Evolutionary conservation across 1,140 invertebrate genomes (phyloP), one percentile per base, ranked within the genome.

Genomic region (Trichonephila clavata): DNA sequence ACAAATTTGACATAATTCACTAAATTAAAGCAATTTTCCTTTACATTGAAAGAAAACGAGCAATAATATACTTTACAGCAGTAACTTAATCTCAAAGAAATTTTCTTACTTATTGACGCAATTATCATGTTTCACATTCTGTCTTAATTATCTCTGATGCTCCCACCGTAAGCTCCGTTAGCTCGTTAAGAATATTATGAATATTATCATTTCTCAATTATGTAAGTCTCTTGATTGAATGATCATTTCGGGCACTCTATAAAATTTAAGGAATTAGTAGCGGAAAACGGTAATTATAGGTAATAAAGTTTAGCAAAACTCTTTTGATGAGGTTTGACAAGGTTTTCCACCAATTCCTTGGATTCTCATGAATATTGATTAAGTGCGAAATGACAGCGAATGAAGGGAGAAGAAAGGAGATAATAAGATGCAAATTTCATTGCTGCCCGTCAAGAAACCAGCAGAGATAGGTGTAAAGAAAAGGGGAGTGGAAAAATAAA

Each of bases 311-410:
- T 92, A 57, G 80, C 91, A 32, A 80, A 90, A 60, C 24, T 43
- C 27, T 43, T 43, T 86, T 86, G 89, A 91, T 77, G 50, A 90
- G 88, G 50, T 59, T 14, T 61, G 91, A 92, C 83, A 92, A 24
- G 43, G 24, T 16, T 84, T 83, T 63, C 68, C 50, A n/a, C 21
- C 43, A 32, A 16, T 16, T 32, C 59, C 24, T 8, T 61, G 24
- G 24, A n/a, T 24, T 90, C 39, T 91, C 91, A 92, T 92, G 91
- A 92, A 92, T 92, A 92, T 92, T 92, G 91, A 92, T 92, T 60
- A 92, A 39, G 83, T 27, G 20, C 24, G 24, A 18, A 89, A 89
- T 71, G 87, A 63, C 87, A 89, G 39, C 87, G 43, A 89, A 60
- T n/a, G 83, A 84, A 24, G 57, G 83, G 27, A 57, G 57, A 59